Percentiles rank a stretch among this genome's conserved stretches.
Conservation (phyloP, 37 sponge, comb jelly and placozoan genomes). For the Ianthella basta region DNA sequence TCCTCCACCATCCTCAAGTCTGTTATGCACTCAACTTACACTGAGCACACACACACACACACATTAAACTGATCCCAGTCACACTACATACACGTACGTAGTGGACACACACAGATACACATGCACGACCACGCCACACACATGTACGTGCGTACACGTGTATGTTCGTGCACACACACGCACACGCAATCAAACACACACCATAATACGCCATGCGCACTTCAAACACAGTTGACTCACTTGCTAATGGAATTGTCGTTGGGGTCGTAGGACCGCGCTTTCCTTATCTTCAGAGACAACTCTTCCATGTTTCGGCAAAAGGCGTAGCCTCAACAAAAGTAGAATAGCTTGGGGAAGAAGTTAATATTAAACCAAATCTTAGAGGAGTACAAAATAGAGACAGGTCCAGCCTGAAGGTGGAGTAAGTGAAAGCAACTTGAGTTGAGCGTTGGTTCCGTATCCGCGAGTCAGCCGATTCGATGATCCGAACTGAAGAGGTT, state of each 20-base stretch:
- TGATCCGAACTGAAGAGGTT: not conserved
- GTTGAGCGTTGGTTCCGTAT: not conserved
- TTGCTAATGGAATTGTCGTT: not conserved
- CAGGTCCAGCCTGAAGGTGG: slow-evolving; percentile 17
- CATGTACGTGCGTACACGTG: not conserved
- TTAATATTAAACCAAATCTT: not conserved
- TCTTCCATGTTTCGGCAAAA: not conserved
- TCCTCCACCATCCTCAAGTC: too few relatives aligned
- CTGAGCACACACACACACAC: too few relatives aligned
- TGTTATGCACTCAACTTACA: too few relatives aligned
- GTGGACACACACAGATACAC: too few relatives aligned
- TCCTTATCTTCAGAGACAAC: not conserved
- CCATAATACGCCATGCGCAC: not conserved
- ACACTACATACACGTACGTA: too few relatives aligned
- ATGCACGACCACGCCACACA: too few relatives aligned
- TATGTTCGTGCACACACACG: too few relatives aligned
- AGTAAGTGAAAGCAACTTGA: slow-evolving; percentile 3
- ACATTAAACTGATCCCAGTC: too few relatives aligned
- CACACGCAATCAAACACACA: slow-evolving; percentile 4
- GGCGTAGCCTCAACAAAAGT: not conserved
- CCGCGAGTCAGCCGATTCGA: not conserved
- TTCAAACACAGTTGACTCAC: not conserved
- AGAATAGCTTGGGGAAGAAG: too few relatives aligned
- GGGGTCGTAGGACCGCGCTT: not conserved
- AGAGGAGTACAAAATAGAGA: not conserved